Evolutionary conservation across 1,140 invertebrate species (phyloP).

Genomic region (Drosophila trapezifrons): DNA sequence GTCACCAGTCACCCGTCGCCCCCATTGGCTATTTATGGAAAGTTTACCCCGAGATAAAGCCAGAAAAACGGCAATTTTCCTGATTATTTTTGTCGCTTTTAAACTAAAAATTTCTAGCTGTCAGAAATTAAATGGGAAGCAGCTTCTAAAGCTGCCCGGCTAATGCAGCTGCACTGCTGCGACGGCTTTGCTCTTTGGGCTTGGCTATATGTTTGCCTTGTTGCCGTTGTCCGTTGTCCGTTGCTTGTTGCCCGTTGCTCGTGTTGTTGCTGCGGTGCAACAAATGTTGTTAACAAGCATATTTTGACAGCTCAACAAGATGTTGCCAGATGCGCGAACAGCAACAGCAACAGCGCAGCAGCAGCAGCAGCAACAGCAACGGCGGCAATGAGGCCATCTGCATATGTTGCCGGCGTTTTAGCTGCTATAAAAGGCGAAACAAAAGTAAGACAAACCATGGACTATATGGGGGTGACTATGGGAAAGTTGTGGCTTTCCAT

Average conservation of each 20-base stretch:
- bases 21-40: slow-evolving; percentile 71
- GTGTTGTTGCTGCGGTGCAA: slow-evolving; percentile 74
- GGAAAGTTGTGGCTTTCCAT: slow-evolving; percentile 52
- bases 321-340: slow-evolving; percentile 81
- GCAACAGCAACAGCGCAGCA: slow-evolving; percentile 31
- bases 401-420: slow-evolving; percentile 67
- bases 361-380: slow-evolving; percentile 21
- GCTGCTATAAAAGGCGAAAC: slow-evolving; percentile 56
- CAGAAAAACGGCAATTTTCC: slow-evolving; percentile 66
- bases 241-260: slow-evolving; percentile 12
- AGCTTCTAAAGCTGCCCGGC: slow-evolving; percentile 54
- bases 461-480: slow-evolving; percentile 54
- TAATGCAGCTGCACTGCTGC: slow-evolving; percentile 64
- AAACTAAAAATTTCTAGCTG: slow-evolving; percentile 68
- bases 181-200: slow-evolving; percentile 21
- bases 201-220: slow-evolving; percentile 34
- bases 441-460: slow-evolving; percentile 55
- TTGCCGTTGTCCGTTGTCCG: background rate
- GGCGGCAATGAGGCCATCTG: slow-evolving; percentile 55
- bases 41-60: slow-evolving; percentile 75
- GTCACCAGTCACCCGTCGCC: slow-evolving; percentile 1
- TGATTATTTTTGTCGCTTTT: slow-evolving; percentile 80
- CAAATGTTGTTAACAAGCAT: slow-evolving; percentile 83
- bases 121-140: slow-evolving; percentile 80
- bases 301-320: slow-evolving; percentile 82